These are phyloP conservation scores for Puntigrus tetrazona DNA, from an alignment of 2,113 vertebrate genomes.

Conservation along the genomic window DNA sequence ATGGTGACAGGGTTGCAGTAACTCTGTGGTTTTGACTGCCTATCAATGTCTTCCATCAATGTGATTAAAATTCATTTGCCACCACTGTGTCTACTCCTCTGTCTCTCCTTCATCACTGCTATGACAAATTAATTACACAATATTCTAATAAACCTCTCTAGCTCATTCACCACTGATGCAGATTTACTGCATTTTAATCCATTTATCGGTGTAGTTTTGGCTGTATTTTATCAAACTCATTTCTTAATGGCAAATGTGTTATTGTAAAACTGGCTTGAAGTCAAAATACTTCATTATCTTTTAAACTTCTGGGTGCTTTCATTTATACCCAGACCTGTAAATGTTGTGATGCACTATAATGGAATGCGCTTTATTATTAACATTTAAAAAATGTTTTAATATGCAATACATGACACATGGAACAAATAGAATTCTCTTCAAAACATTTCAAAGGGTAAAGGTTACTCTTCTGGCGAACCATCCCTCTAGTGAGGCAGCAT, in stretches of 20 bases:
- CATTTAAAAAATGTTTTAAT: too few relatives aligned
- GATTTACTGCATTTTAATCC: conserved; percentile 13
- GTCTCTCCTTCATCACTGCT: conserved; percentile 1
- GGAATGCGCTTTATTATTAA: too few relatives aligned
- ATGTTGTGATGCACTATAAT: background rate
- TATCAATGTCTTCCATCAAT: conserved; percentile 65
- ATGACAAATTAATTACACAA: conserved; percentile 37
- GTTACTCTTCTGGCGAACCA: conserved; percentile 13
- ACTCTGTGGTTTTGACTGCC: conserved; percentile 56
- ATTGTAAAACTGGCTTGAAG: background rate
- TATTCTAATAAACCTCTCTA: conserved; percentile 40
- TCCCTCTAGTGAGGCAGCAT: conserved; percentile 34
- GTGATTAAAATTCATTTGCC: conserved; percentile 61
- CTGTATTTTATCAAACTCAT: background rate
- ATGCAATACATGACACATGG: background rate
- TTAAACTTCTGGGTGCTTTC: background rate
- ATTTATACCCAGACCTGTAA: conserved; percentile 10
- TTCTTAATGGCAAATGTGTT: conserved; percentile 20
- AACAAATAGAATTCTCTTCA: conserved; percentile 19
- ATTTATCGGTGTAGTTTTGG: conserved; percentile 12
- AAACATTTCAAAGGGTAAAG: conserved; percentile 39
- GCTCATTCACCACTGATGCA: conserved; percentile 21
- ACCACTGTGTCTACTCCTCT: conserved; percentile 26
- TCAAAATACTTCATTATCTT: conserved; percentile 26
- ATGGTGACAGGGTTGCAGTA: conserved; percentile 36